phyloP scores from a whole-genome alignment of 2,888 invertebrate genomes.

The Anagyrus pseudococci region DNA sequence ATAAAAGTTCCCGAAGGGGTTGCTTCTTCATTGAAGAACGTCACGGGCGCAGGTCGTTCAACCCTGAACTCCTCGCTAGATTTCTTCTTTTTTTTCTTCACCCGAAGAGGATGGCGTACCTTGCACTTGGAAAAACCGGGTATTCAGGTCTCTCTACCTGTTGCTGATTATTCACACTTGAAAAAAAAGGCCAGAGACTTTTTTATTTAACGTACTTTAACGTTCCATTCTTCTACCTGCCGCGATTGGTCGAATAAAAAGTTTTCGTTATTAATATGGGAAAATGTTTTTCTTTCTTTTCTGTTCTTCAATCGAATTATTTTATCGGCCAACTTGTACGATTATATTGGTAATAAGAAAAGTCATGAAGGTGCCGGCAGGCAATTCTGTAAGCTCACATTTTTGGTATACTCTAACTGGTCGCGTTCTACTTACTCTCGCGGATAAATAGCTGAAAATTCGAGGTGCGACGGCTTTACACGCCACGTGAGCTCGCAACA shows the following conservation, averaged over 20 bases:
- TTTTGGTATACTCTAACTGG: constrained; percentile 34
- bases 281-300: too few relatives aligned
- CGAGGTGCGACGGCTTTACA: constrained; percentile 43
- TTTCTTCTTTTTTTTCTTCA: constrained; percentile 28
- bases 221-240: background rate
- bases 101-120: constrained; percentile 9
- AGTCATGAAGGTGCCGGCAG: too few relatives aligned
- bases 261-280: too few relatives aligned
- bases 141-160: constrained; percentile 10
- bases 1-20: constrained; percentile 36
- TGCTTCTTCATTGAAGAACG: constrained; percentile 13
- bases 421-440: constrained; percentile 20
- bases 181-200: constrained; percentile 3
- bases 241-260: background rate
- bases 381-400: constrained; percentile 39
- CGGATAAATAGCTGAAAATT: constrained; percentile 50
- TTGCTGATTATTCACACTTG: constrained; percentile 1
- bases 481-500: constrained; percentile 35
- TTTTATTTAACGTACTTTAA: constrained; percentile 4
- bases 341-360: too few relatives aligned
- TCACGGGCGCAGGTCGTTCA: constrained; percentile 44
- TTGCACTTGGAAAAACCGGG: constrained; percentile 7
- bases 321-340: too few relatives aligned
- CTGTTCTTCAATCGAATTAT: too few relatives aligned
- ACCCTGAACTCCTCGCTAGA: constrained; percentile 39